A percentile compares a stretch with the other conserved stretches of the same genome.
Evolutionary conservation across 2,888 invertebrate species (phyloP).

Genomic region (Eupithecia subfuscata): DNA sequence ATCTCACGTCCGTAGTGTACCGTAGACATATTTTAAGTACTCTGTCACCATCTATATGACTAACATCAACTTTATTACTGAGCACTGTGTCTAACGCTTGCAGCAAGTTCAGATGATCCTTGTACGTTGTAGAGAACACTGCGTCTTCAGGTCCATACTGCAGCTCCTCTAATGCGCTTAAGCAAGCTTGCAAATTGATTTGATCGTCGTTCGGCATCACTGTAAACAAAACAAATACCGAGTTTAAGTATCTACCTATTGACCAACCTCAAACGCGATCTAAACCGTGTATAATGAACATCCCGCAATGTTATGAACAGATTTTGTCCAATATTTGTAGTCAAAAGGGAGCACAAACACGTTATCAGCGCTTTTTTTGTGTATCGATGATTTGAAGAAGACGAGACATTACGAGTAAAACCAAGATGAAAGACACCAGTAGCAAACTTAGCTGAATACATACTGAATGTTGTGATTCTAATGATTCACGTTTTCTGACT

Average conservation of each 20-base stretch:
- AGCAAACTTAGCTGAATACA: not conserved
- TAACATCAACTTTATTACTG: conserved; percentile 4
- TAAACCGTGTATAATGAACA: not conserved
- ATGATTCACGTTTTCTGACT: conserved; percentile 12
- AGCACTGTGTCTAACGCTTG: conserved; percentile 16
- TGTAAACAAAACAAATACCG: conserved; percentile 26
- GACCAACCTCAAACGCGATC: conserved; percentile 1
- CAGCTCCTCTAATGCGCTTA: conserved; percentile 16
- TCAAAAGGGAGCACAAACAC: conserved; percentile 19
- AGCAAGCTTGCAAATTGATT: conserved; percentile 11
- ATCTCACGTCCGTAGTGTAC: conserved; percentile 33
- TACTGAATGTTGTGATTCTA: conserved; percentile 3
- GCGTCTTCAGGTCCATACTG: conserved; percentile 18
- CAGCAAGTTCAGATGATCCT: conserved; percentile 15
- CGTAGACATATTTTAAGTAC: conserved; percentile 45
- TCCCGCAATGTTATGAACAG: not conserved
- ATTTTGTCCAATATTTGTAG: not conserved
- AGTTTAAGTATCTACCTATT: conserved; percentile 2
- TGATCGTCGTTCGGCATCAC: conserved; percentile 32
- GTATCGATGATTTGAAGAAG: not conserved
- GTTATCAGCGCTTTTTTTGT: conserved; percentile 22
- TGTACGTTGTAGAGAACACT: conserved; percentile 13
- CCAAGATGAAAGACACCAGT: not conserved
- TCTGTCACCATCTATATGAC: conserved; percentile 22
- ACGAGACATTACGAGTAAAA: too few relatives aligned